Evolutionary conservation across 2,797 vertebrate species (phyloP), one percentile per base, ranked within the genome.

Genomic region (Semaprochilodus insignis): DNA sequence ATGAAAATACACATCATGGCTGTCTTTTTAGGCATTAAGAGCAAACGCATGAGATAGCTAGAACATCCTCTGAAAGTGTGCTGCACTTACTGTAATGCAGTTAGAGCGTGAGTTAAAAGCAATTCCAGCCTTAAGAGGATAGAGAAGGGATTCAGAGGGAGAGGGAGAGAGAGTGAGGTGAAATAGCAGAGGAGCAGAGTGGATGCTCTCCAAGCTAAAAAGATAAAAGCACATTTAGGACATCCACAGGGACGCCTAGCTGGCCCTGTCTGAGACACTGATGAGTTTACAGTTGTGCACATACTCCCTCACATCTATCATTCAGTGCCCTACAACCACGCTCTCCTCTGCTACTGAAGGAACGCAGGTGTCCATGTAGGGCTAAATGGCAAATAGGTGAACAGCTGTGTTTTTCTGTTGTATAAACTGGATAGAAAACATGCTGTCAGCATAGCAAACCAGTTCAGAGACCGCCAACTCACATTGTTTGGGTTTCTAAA

Each of bases 191-290:
- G 25, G 27, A 82, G 66, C 48, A 71, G 25, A 77, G 40, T 69
- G 36, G 54, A 85, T 79, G 62, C 67, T 80, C 34, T 77, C 51
- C 31, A 62, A 74, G 69, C 74, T 76, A 40, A 84, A 82, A 77
- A 66, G 73, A 82, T 85, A 87, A 84, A 78, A 80, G 82, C 63
- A 83, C 78, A 81, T 77, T 87, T 81, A 80, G 72, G 60, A 57
- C 69, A 51, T 82, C 77, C 82, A 82, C 51, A 57, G 79, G 73
- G 72, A 82, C 74, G 40, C 51, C 59, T 19, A 78, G 11, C 17
- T 63, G 55, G 71, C 65, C 57, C 70, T 62, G 25, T 80, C 54
- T 79, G 69, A 63, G 51, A 75, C 82, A 48, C 70, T 62, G 57
- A 78, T 85, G 65, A 71, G 19, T 63, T 78, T 78, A 66, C 69